A percentile compares a stretch with the other conserved stretches of the same genome.
These are phyloP conservation scores for Macropus fuliginosus DNA, from an alignment of 2,797 vertebrate genomes.

Conservation along the genomic window DNA sequence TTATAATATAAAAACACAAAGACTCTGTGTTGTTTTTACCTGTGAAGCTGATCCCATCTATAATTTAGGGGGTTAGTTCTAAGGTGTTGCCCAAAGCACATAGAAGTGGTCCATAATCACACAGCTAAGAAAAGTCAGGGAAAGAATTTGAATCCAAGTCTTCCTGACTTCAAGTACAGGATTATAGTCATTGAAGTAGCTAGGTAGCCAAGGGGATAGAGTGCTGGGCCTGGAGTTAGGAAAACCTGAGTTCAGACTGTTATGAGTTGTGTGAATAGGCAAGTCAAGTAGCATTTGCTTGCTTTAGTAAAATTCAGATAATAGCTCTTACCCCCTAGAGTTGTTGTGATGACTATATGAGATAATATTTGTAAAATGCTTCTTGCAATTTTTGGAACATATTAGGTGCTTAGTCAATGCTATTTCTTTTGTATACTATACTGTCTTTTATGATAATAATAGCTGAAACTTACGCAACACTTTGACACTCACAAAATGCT, in stretches of 20 bases:
- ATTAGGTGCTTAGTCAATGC: background rate
- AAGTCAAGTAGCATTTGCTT: background rate
- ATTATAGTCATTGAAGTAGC: background rate
- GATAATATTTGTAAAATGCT: background rate
- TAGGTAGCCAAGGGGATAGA: too few species aligned
- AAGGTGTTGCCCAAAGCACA: background rate
- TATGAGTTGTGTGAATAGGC: background rate
- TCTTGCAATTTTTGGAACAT: background rate
- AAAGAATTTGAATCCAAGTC: background rate
- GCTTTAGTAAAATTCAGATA: background rate
- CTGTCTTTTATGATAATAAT: background rate
- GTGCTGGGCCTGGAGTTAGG: too few species aligned
- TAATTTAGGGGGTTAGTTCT: background rate
- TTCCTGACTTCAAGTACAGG: background rate
- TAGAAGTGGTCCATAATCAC: background rate
- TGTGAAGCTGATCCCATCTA: background rate
- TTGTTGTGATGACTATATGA: background rate
- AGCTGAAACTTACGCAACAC: background rate
- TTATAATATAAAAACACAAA: background rate
- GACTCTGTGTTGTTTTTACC: background rate
- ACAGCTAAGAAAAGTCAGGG: background rate
- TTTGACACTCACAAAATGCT: background rate
- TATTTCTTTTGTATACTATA: background rate
- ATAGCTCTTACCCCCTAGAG: background rate
- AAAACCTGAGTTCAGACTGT: too few species aligned